Percentiles rank a stretch among this genome's conserved stretches.
Evolutionary conservation across 2,888 invertebrate species (phyloP).

Genomic region (Eustalomyia histrio): DNA sequence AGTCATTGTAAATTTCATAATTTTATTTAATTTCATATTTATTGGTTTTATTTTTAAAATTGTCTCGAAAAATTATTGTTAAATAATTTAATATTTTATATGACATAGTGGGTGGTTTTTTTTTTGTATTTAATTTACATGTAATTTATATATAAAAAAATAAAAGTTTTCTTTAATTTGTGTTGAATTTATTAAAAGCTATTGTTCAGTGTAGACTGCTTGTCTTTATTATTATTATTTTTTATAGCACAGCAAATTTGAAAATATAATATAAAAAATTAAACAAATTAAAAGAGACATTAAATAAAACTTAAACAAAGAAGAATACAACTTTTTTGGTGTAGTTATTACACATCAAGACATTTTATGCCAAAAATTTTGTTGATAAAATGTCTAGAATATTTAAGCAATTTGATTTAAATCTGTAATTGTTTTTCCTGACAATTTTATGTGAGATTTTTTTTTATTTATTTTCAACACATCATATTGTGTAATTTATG

Average conservation of each 20-base stretch:
- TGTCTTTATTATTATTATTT: slow-evolving; percentile 12
- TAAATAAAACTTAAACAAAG: background rate
- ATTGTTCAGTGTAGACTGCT: slow-evolving; percentile 16
- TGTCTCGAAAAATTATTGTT: background rate
- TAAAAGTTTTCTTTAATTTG: background rate
- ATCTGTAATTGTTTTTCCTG: no score
- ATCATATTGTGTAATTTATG: no score
- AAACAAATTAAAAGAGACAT: slow-evolving; percentile 22
- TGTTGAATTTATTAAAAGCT: background rate
- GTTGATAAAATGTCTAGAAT: no score
- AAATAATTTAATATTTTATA: background rate
- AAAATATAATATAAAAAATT: slow-evolving; percentile 9
- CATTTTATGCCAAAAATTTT: no score
- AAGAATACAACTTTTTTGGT: background rate
- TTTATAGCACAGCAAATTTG: background rate
- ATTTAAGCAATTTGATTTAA: no score
- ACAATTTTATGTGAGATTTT: no score
- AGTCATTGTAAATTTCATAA: slow-evolving; percentile 27
- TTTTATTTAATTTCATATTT: slow-evolving; percentile 13
- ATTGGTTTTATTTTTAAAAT: slow-evolving; percentile 13
- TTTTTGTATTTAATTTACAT: background rate
- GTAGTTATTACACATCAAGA: no score
- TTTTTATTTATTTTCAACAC: no score
- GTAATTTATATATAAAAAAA: background rate
- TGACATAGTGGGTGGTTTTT: background rate